Percentiles rank a stretch among this genome's conserved stretches.
Evolutionary conservation across 2,888 invertebrate species (phyloP).

Genomic region (Scaptomyza cyrtandrae): DNA sequence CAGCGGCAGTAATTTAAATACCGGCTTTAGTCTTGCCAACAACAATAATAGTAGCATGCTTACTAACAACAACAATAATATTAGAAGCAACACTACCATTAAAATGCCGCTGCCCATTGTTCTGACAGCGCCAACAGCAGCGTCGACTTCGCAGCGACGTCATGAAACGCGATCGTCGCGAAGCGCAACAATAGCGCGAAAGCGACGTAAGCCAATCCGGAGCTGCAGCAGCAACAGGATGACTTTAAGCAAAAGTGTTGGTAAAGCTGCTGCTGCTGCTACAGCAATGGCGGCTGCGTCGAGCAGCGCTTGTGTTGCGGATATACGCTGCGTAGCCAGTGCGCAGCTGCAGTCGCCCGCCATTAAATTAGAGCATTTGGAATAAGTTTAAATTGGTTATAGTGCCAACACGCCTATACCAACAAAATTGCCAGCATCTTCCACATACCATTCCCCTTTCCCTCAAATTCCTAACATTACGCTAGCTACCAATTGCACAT

Average conservation of each 20-base stretch:
- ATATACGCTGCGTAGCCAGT: slow-evolving; percentile 68
- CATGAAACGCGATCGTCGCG: slow-evolving; percentile 19
- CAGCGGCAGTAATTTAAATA: slow-evolving; percentile 31
- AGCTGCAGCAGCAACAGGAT: slow-evolving; percentile 24
- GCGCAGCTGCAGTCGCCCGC: slow-evolving; percentile 53
- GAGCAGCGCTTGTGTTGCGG: slow-evolving; percentile 41
- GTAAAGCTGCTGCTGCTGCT: slow-evolving; percentile 44
- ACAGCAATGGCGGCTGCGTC: slow-evolving; percentile 28
- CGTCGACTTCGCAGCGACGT: slow-evolving; percentile 28
- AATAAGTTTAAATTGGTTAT: slow-evolving; percentile 44
- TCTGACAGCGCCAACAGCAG: slow-evolving; percentile 45
- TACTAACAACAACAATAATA: slow-evolving; percentile 63
- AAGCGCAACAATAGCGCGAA: slow-evolving; percentile 27
- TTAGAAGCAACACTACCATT: slow-evolving; percentile 32
- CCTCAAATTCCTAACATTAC: not conserved
- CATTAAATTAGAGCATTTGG: slow-evolving; percentile 80
- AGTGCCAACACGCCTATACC: not conserved
- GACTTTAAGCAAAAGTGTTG: slow-evolving; percentile 18
- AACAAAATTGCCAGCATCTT: slow-evolving; percentile 26
- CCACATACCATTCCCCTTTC: not conserved
- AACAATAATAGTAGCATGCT: slow-evolving; percentile 60
- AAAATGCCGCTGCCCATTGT: slow-evolving; percentile 72
- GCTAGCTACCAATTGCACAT: slow-evolving; percentile 18
- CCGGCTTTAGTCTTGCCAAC: slow-evolving; percentile 48
- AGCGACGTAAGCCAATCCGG: slow-evolving; percentile 65